Percentiles rank a stretch among this genome's conserved stretches.
Evolutionary conservation across 1,140 invertebrate species (phyloP).

Genomic region (Orchestia grillus): DNA sequence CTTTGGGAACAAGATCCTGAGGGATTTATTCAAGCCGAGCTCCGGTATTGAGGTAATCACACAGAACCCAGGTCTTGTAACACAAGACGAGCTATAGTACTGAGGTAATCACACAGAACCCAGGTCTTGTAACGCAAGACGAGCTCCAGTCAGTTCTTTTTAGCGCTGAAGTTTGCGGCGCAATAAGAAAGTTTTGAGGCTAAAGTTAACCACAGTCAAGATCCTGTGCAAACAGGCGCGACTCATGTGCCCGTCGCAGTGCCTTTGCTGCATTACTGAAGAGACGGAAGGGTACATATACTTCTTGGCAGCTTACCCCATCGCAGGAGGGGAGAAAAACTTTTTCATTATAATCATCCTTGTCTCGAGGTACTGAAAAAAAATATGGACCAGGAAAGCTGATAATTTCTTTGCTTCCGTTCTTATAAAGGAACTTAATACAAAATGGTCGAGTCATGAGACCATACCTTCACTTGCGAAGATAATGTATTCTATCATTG

Average conservation of each 20-base stretch:
- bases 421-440: too few relatives aligned
- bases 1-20: background rate
- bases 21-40: background rate
- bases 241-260: background rate
- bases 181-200: slow-evolving; percentile 63
- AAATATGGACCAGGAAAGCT: too few relatives aligned
- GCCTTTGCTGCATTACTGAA: background rate
- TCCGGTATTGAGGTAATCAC: background rate
- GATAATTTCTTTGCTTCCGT: too few relatives aligned
- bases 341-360: too few relatives aligned
- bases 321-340: background rate
- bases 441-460: too few relatives aligned
- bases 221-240: background rate
- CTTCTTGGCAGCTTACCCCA: background rate
- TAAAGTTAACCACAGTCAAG: background rate
- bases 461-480: too few relatives aligned
- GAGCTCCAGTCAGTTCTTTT: background rate
- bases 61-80: background rate
- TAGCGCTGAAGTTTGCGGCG: background rate
- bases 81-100: background rate
- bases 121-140: background rate
- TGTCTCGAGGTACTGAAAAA: too few relatives aligned
- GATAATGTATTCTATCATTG: too few relatives aligned
- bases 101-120: background rate
- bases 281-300: background rate